Base-by-base conservation (phyloP, 1,140 invertebrate genomes). In the Drosophila auraria region DNA sequence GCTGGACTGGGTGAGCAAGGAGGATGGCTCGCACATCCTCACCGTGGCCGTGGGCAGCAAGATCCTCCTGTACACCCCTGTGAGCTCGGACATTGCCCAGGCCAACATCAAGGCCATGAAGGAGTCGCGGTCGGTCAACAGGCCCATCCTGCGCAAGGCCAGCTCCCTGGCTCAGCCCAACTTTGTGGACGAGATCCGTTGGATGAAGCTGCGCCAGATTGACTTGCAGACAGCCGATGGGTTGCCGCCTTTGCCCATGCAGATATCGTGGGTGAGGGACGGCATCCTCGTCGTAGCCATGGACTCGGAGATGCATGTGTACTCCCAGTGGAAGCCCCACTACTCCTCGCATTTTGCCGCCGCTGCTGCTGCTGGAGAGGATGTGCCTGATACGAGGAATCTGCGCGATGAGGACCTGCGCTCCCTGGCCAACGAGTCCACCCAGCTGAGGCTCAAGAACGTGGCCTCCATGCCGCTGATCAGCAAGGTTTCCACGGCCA, bases 271-370 rank as follows among this genome's bases (percentile, higher is more conserved):
- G 99, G 98, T 99, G 1, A 95, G 99, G 36, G 98, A 99, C 89
- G 99, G 99, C 5, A 98, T 99, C 74, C 94, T 99, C 5, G 98
- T 99, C 1, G 98, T 99, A 6, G 99, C 98, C 25, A 99, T 99
- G 98, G 98, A 99, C 91, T 99, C 98, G 36, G 99, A 99, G 93
- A 99, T 99, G 98, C 98, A 99, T 86, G 98, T 99, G 0, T 99
- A 99, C 92, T 99, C 98, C 0, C 99, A 99, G 92, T 99, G 99
- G 99, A 97, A 97, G 83, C 96, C 97, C 0, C 82, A 92, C 7
- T 81, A 87, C 58, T 82, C 80, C 23, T 62, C 79, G 33, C 69
- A 81, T 27, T 80, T 76, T 47, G 78, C 62, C 6, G 92, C 94
- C 36, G 57, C 66, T 0, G 66, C 58, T 0, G 51, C 71, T 0